Base-by-base conservation (phyloP, 2,113 vertebrate species). In the Laticauda colubrina region DNA sequence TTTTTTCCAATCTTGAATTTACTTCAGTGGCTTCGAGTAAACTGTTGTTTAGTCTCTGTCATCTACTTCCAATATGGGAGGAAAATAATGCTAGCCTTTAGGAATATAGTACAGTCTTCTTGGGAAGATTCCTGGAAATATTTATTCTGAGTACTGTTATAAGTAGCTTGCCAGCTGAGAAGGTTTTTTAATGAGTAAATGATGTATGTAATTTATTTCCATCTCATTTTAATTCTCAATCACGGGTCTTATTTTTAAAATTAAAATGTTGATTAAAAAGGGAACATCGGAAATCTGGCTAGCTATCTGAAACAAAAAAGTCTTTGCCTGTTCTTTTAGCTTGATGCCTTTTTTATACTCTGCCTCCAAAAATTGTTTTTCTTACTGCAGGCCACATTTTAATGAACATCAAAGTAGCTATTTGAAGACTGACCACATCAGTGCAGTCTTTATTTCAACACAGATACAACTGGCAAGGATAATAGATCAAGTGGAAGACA, bases 341-440 rank as follows among this genome's bases (percentile, higher is more conserved):
- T n/a, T 85, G 85, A 64, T 61, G 69, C 23, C 85, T 48, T 91
- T 81, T 81, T 92, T 93, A 90, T 94, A 0, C 0, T 34, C 4
- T 43, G 2, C 56, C 9, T 87, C 3, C 53, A 8, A 12, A 95
- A 21, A 61, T 39, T 54, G 15, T 26, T 88, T 34, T 88, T 43
- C 86, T 34, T 88, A 61, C 4, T 89, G 2, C 64, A 87, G 90
- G 8, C 29, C 24, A 92, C 91, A 94, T 6, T 5, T 86, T 95
- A 90, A 89, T 53, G 91, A 92, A 10, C 81, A 87, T 93, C 89
- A 91, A 89, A 92, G 2, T 23, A 69, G 26, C 56, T 94, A 64
- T 92, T 24, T 45, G 92, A 64, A 93, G 34, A 54, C 24, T 96
- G 89, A 90, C 53, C 10, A 93, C n/a, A 85, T 43, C 14, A 94